Base-by-base conservation (phyloP, 1,140 invertebrate species). In the Brachionus asplanchnoidis region DNA sequence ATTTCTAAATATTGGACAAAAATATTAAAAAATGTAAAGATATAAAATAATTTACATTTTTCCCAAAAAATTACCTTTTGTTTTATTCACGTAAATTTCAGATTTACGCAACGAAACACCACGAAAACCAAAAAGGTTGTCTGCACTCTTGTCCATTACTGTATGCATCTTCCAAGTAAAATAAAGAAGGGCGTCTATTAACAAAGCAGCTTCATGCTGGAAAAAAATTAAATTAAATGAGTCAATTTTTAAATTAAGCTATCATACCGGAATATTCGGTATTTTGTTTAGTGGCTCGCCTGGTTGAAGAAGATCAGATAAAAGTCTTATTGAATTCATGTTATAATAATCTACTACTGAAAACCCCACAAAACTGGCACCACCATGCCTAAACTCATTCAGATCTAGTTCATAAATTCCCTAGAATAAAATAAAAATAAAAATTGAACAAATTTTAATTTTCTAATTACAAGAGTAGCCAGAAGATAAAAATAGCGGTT, bases 361-460 rank as follows among this genome's bases (percentile, higher is more conserved):
- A 46, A 82, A 82, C 0, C 79, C 79, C 20, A 82, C 20, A 44
- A 82, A 42, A 68, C 11, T 82, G 3, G 79, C 79, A 26, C 79
- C 79, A 44, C 79, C 79, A 36, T 82, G 79, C 6, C 53, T 53
- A 82, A 82, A 82, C 14, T 82, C 79, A 36, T 82, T 82, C 14
- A 82, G 9, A 46, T 82, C 65, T 1, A 82, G 6, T 65, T 82
- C 79, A 68, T 82, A 65, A 44, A 82, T 36, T 1, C 53, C 79
- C 79, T 82, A 26, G 23, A 14, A 20, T 5, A 32, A 36, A 20
- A 40, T 56, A 32, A 32, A 20, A 65, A 68, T 65, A 65, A 23
- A n/a, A 26, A 17, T 42, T 3, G 32, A 68, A 6, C 17, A 12
- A 23, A 65, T 0, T 6, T 40, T 40, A 56, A 32, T 56, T 9